Base-by-base conservation (phyloP, 1,140 invertebrate species). In the Atta cephalotes region DNA sequence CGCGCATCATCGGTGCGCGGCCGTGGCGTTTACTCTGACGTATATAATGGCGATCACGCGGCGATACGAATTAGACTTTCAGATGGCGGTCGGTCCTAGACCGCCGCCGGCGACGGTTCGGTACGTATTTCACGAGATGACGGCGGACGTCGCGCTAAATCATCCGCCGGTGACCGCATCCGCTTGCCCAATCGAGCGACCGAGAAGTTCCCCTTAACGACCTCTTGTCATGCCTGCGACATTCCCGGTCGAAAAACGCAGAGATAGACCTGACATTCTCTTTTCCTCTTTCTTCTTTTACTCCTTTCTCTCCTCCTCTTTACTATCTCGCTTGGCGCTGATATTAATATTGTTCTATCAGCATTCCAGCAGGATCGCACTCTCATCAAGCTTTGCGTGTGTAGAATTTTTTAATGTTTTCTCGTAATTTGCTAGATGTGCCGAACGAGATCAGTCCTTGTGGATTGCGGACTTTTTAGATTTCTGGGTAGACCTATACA, bases 161-260 rank as follows among this genome's bases (percentile, higher is more conserved):
- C 92, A 93, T 90, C 86, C 87, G 90, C 89, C 80, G 93, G 91
- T 89, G 92, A 93, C 91, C 92, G 92, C 90, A 93, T 94, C 93
- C 92, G 91, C 92, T 93, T 90, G 89, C 90, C 88, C 92, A 93
- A 92, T 93, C 91, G 89, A 49, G 68, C 79, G 63, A 63, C 90
- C 68, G 87, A 66, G 39, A 5, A 89, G 80, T 60, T 87, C 79
- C 84, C 80, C 89, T 91, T 93, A 92, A 92, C 90, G 92, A 91
- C 77, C 87, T 86, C 87, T 87, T 90, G 91, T 93, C 93, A 93
- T 91, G 90, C 88, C 89, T 87, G 92, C 90, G 89, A 93, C 92
- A 93, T 94, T 92, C 90, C 88, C n/a, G 65, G 85, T 62, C 58
- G 87, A 91, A 91, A 92, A 66, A 85, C 79, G 80, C 77, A 21